phyloP scores from a whole-genome alignment of 2,797 vertebrate species.

The Diplodus sargus region DNA sequence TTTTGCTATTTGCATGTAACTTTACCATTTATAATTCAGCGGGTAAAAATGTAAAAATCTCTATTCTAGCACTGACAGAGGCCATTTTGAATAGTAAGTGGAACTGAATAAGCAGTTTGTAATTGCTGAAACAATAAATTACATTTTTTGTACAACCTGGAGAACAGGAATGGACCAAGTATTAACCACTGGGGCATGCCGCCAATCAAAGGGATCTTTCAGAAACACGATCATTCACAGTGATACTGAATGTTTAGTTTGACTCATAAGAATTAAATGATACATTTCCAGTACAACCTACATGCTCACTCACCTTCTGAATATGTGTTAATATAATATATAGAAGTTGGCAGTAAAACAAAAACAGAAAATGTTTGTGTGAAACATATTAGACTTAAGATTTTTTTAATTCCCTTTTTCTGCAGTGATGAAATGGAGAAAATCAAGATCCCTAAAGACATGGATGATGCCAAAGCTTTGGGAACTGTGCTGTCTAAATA shows the following conservation, averaged over 20 bases:
- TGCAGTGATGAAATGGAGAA: constrained; percentile 93
- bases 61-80: neutral
- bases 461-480: constrained; percentile 99
- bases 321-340: too few species aligned
- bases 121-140: neutral
- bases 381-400: neutral
- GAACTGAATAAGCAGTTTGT: neutral
- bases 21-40: neutral
- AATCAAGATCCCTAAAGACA: constrained; percentile 97
- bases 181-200: neutral
- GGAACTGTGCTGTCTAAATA: constrained; percentile 98
- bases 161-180: neutral
- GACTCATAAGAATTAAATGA: neutral
- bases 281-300: neutral
- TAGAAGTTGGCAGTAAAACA: neutral
- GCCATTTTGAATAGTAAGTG: neutral
- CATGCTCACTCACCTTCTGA: neutral
- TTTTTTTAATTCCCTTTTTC: neutral
- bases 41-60: neutral
- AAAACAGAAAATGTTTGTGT: neutral
- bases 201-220: neutral
- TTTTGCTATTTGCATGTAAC: too few species aligned
- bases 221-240: neutral
- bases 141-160: neutral
- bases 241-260: neutral